phyloP scores from a whole-genome alignment of 2,113 vertebrate genomes.

The Solea senegalensis region DNA sequence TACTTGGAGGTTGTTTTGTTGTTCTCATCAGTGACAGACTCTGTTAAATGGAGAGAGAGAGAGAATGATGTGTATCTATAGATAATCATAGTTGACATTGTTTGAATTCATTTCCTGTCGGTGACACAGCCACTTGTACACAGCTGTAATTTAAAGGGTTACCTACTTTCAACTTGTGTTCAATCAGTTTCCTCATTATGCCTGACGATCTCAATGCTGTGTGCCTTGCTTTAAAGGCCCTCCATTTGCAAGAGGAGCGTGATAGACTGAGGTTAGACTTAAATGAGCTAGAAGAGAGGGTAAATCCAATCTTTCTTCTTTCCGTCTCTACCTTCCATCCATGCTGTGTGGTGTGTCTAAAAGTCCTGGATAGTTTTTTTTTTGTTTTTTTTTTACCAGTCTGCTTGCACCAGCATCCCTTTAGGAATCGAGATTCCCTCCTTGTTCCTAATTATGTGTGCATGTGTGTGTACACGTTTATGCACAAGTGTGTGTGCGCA shows the following conservation, averaged over 20 bases:
- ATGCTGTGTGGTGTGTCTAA: slow-evolving; percentile 71
- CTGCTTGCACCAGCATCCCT: slow-evolving; percentile 75
- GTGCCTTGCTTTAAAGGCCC: slow-evolving; percentile 85
- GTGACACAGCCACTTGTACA: no score
- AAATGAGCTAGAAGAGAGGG: slow-evolving; percentile 90
- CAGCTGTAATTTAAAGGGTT: slow-evolving; percentile 47
- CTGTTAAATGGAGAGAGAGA: no score
- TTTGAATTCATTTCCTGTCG: no score
- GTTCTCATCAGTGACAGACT: no score
- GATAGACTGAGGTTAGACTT: slow-evolving; percentile 89
- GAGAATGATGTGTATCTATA: no score
- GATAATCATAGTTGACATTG: no score
- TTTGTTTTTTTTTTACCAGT: slow-evolving; percentile 1
- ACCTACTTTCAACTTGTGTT: slow-evolving; percentile 46
- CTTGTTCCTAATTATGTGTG: slow-evolving; percentile 41
- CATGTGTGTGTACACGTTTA: slow-evolving; percentile 56
- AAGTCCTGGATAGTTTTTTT: slow-evolving; percentile 67
- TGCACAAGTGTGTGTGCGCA: slow-evolving; percentile 54
- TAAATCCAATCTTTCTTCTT: slow-evolving; percentile 81
- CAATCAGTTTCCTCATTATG: slow-evolving; percentile 41
- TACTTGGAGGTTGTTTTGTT: no score
- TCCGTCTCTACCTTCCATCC: slow-evolving; percentile 50
- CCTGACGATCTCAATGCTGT: slow-evolving; percentile 70
- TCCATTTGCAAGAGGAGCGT: slow-evolving; percentile 84
- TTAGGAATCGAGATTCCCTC: slow-evolving; percentile 57